Evolutionary conservation across 2,113 vertebrate genomes (phyloP).

Genomic region (Tychaedon coryphoeus): DNA sequence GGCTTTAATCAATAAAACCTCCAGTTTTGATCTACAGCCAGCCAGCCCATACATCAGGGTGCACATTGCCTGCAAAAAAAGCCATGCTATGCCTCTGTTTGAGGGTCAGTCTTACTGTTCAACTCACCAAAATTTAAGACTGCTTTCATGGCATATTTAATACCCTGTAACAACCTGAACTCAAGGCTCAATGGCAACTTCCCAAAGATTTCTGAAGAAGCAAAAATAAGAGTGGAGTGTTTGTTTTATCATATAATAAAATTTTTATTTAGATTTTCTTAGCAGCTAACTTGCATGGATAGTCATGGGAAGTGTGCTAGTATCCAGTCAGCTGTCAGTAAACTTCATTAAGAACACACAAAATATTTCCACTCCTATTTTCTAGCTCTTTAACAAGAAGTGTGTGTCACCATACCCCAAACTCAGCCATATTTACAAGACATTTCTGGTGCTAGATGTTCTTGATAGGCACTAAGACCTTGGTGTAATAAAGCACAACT

Average conservation of each 20-base stretch:
- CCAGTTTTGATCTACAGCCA: conserved; percentile 19
- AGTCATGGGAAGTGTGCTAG: rapidly evolving
- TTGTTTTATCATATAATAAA: background rate
- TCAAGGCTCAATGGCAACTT: background rate
- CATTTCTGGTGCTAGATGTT: background rate
- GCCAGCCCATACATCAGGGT: background rate
- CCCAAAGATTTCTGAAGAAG: background rate
- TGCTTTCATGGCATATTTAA: background rate
- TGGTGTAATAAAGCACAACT: background rate
- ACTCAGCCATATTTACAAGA: background rate
- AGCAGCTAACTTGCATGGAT: background rate
- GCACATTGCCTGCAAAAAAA: background rate
- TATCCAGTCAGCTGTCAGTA: background rate
- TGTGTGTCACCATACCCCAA: background rate
- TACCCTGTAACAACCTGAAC: background rate
- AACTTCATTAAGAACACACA: background rate
- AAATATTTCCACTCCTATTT: background rate
- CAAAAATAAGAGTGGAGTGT: background rate
- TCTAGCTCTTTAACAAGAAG: background rate
- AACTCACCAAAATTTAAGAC: background rate
- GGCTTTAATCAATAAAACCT: conserved; percentile 52
- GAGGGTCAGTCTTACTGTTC: background rate
- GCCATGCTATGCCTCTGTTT: background rate
- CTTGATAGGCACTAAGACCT: background rate
- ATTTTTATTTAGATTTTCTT: background rate